Evolutionary conservation across 1,140 invertebrate genomes (phyloP), one percentile per base, ranked within the genome.

Genomic region (Drosophila nannoptera): DNA sequence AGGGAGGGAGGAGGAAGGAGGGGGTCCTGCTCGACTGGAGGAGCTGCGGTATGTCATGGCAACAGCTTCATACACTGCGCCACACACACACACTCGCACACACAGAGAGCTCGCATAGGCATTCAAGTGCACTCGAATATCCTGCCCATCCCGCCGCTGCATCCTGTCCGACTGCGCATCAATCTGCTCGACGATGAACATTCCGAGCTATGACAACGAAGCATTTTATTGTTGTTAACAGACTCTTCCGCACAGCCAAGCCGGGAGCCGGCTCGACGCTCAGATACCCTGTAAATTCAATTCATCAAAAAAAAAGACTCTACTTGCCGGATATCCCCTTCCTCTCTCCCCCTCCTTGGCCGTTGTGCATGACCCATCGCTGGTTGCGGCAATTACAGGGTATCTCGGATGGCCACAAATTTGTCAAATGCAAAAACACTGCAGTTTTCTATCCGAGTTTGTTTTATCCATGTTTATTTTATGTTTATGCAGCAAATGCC

Each of bases 171-270:
- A 50, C 50, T 52, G 38, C 45, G 73, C 78, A 82, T 82, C 78
- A 82, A 82, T 82, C 80, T 82, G 78, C 80, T 78, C 75, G 78
- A 82, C 62, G 63, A 66, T 66, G 54, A 53, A 66, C 63, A 60
- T 59, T 66, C 68, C 58, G 63, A 66, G 78, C 80, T 75, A 73
- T 82, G 78, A 82, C 78, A 78, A 78, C 78, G 78, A 84, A 75
- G 78, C 78, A 82, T 82, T 82, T 84, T 82, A 82, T 82, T 82
- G 78, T 82, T 84, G 78, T 75, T 73, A 82, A 70, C 68, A 66
- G 54, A 70, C 68, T 59, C 62, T 58, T 56, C 29, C 32, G 58
- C 55, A 64, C n/a, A 70, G 22, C 1, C 46, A 60, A 35, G 29
- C 16, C 9, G 35, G n/a, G 14, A 40, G 12, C 36, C 46, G 46